Base-by-base conservation (phyloP, 2,888 invertebrate species). In the Endotricha flammealis region DNA sequence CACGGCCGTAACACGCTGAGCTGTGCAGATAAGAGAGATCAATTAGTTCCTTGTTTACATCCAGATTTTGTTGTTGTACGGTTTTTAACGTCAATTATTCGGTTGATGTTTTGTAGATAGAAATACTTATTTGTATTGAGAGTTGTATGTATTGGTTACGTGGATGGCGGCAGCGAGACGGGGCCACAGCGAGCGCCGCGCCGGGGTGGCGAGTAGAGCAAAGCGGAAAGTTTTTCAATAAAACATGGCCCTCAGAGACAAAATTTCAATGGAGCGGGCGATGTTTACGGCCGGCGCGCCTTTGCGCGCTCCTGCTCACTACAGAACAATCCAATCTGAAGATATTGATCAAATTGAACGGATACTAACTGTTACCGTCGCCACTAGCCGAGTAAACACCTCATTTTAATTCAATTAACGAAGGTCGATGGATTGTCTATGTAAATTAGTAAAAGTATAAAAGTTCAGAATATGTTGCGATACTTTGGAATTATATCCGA, bases 141-240 rank as follows among this genome's bases (percentile, higher is more conserved):
- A n/a, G 3, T 25, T 9, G 9, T 25, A 25, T 7, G n/a, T 27
- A 34, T 10, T 16, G 12, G 6, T 8, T 11, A 33, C 9, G 11
- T 3, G 28, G 17, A 29, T 24, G 37, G 29, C 9, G 25, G 14
- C 27, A 17, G 30, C 22, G 29, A n/a, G 16, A 10, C 36, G 30
- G 20, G 32, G 29, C 29, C 25, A 25, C 36, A 27, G 29, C 20
- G 28, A 8, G 56, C 56, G 55, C 54, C 51, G 56, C 56, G 55
- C 54, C 51, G 50, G 55, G 54, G 57, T 57, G 54, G 53, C 50
- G 58, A 54, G 58, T 34, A 17, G 62, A 66, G 61, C 61, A 57
- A 62, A 55, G 60, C 61, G 61, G 65, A 74, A 82, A 83, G 73
- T 83, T 83, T 80, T 83, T 80, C 79, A 82, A 82, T 82, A 85